phyloP scores from a whole-genome alignment of 2,888 invertebrate genomes.

The Tholera decimalis region DNA sequence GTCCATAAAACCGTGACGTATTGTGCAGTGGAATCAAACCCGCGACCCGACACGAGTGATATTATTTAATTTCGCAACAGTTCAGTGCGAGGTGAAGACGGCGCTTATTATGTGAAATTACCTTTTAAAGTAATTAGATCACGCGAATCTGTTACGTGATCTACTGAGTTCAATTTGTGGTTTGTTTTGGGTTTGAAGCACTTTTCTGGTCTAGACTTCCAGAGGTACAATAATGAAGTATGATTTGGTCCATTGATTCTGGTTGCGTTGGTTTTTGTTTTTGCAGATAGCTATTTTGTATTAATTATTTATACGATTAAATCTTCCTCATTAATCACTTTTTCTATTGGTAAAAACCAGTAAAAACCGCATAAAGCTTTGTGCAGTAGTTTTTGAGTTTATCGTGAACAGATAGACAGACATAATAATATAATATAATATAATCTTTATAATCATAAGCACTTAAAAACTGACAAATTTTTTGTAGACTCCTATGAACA shows the following conservation, averaged over 20 bases:
- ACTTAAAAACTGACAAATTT: too few relatives aligned
- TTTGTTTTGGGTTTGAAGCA: slow-evolving; percentile 21
- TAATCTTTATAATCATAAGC: too few relatives aligned
- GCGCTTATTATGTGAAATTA: slow-evolving; percentile 57
- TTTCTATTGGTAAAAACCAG: too few relatives aligned
- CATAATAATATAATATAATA: too few relatives aligned
- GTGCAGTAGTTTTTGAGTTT: too few relatives aligned
- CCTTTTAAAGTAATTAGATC: slow-evolving; percentile 66
- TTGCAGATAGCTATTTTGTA: too few relatives aligned
- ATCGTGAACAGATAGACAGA: too few relatives aligned
- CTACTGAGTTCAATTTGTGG: slow-evolving; percentile 34
- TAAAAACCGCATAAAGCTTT: too few relatives aligned
- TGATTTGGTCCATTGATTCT: not conserved
- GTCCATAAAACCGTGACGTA: slow-evolving; percentile 42
- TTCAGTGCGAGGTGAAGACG: slow-evolving; percentile 64
- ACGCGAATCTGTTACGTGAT: slow-evolving; percentile 62
- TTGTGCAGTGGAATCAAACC: slow-evolving; percentile 35
- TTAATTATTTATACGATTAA: too few relatives aligned
- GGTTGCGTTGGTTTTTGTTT: not conserved
- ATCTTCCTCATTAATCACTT: too few relatives aligned
- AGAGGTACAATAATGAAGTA: accelerated
- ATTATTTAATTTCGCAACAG: slow-evolving; percentile 67
- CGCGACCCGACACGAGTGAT: slow-evolving; percentile 58
- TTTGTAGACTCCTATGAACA: too few relatives aligned
- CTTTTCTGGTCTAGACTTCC: slow-evolving; percentile 7